Base-by-base conservation (phyloP, 2,797 vertebrate genomes). In the Catostomus latipinnis region DNA sequence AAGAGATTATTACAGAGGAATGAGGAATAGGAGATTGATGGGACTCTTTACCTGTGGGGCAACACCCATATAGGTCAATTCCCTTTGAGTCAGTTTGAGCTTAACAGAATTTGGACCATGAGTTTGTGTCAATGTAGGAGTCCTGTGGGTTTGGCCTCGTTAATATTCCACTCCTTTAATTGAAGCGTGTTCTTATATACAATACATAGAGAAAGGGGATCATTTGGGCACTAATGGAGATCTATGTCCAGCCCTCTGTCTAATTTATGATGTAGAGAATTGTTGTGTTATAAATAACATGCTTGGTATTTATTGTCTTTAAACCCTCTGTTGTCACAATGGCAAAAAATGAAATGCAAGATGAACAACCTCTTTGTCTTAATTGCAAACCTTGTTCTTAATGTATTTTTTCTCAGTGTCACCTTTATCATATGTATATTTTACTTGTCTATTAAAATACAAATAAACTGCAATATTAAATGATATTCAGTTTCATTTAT, bases 401-500 rank as follows among this genome's bases (percentile, higher is more conserved):
- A 84, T 86, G 86, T 84, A 34, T 34, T 65, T 85, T 83, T 61
- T 82, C 78, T 73, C 84, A 69, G 50, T 34, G 34, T 81, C 82
- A 86, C 88, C 88, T 93, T 93, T 86, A 34, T 87, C 84, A 82
- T 49, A 34, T 89, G 67, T 86, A 79, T 87, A 68, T 90, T 87
- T 92, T 84, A 54, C 80, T 74, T 78, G 83, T 91, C 84, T 87
- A 81, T 86, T 88, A 87, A 87, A 85, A 84, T 90, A 78, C 86
- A 81, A 83, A 88, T 84, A 86, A 88, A 90, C 88, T 92, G 91
- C 90, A 92, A 90, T 91, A 90, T 92, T 76, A 84, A 81, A 34
- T 34, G 87, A 89, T 85, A 86, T 93, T 87, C 83, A 83, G 81
- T 85, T 87, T 93, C 92, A 94, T 92, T 95, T 94, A 94, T 94